Evolutionary conservation across 37 sponge, comb jelly and placozoan species (phyloP).

Genomic region (Halisarca cf. caerulea): DNA sequence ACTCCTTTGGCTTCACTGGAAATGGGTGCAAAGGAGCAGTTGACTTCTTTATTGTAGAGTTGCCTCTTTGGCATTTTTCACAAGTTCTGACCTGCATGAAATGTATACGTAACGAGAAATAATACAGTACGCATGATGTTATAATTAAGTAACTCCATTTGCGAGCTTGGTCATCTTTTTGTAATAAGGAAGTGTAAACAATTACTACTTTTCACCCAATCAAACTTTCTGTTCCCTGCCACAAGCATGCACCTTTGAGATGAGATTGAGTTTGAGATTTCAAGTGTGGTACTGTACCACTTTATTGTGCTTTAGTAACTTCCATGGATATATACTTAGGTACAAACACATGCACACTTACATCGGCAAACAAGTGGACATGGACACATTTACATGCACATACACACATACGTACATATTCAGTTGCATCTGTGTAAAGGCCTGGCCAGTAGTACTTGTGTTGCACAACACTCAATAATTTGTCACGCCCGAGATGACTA

Average conservation of each 20-base stretch:
- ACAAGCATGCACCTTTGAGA: no score
- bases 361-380: no score
- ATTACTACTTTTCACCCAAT: no score
- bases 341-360: no score
- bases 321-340: no score
- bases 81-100: neutral
- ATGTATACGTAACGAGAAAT: neutral
- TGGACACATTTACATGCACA: neutral
- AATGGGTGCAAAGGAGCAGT: conserved; percentile 32
- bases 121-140: neutral
- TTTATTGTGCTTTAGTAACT: neutral
- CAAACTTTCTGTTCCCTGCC: no score
- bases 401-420: conserved; percentile 10
- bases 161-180: no score
- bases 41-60: conserved; percentile 12
- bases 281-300: neutral
- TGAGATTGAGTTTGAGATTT: no score
- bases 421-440: conserved; percentile 22
- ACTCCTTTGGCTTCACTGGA: conserved; percentile 25
- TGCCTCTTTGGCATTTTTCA: conserved; percentile 23
- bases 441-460: conserved; percentile 37
- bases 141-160: neutral
- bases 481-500: no score
- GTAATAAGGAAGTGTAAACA: no score
- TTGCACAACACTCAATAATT: no score